A percentile compares a stretch with the other conserved stretches of the same genome.
phyloP scores from a whole-genome alignment of 2,888 invertebrate genomes.

The Drosophila phalerata region DNA sequence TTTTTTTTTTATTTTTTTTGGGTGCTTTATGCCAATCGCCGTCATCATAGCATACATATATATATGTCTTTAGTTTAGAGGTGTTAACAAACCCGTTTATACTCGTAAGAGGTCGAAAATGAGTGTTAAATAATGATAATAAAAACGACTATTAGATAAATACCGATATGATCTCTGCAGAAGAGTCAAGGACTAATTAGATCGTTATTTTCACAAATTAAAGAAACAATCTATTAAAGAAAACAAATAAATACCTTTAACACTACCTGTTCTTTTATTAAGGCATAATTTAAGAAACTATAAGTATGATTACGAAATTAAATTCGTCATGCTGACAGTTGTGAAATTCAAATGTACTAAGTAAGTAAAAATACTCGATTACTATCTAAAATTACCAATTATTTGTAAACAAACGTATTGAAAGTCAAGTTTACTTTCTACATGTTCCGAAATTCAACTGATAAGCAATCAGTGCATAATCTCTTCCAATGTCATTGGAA shows the following conservation, averaged over 20 bases:
- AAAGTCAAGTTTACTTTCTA: constrained; percentile 13
- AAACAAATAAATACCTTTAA: neutral
- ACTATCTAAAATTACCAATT: constrained; percentile 4
- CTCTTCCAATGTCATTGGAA: constrained; percentile 11
- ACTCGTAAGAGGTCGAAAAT: constrained; percentile 40
- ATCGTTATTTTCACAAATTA: neutral
- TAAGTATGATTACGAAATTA: neutral
- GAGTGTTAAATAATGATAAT: constrained; percentile 34
- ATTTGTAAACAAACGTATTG: constrained; percentile 9
- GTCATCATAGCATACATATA: constrained; percentile 47
- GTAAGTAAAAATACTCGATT: neutral
- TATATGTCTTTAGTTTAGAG: constrained; percentile 29
- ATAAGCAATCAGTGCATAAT: constrained; percentile 20
- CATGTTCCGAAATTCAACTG: neutral
- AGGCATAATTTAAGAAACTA: neutral
- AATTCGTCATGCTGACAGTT: constrained; percentile 18
- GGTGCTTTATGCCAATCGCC: constrained; percentile 33
- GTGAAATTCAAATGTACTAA: constrained; percentile 1
- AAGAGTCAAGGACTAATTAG: constrained; percentile 34
- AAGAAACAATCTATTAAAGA: neutral
- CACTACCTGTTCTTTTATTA: neutral
- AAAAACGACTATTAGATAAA: constrained; percentile 16
- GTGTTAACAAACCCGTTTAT: constrained; percentile 70
- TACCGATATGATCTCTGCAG: constrained; percentile 15
- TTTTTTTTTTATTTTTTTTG: constrained; percentile 19